phyloP scores from a whole-genome alignment of 2,888 invertebrate genomes.

The Physocephala rufipes region DNA sequence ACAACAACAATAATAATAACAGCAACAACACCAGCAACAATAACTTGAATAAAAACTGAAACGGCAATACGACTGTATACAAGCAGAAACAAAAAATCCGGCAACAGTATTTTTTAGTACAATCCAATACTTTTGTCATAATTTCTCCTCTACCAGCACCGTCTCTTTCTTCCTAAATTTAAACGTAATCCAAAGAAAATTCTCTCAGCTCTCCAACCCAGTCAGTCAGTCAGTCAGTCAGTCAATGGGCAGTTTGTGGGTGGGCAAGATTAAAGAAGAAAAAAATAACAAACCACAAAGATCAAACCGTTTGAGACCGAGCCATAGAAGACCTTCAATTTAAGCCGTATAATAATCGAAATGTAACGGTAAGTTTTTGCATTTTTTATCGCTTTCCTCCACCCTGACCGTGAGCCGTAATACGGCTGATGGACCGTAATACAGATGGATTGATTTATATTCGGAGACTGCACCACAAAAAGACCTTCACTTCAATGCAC shows the following conservation, averaged over 20 bases:
- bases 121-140: too few species aligned
- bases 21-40: not conserved
- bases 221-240: too few species aligned
- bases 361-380: not conserved
- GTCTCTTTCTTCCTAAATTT: not conserved
- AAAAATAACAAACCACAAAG: too few species aligned
- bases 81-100: too few species aligned
- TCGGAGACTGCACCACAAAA: not conserved
- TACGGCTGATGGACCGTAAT: not conserved
- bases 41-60: too few species aligned
- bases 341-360: conserved; percentile 21
- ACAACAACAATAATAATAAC: not conserved
- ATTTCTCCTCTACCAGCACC: not conserved
- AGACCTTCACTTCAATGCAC: not conserved
- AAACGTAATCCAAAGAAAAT: too few species aligned
- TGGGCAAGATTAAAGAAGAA: too few species aligned
- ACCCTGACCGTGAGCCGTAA: not conserved
- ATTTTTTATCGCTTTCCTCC: not conserved
- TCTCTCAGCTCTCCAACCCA: too few species aligned
- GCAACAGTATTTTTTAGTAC: too few species aligned
- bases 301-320: not conserved
- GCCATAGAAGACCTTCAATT: not conserved
- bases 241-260: too few species aligned
- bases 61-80: too few species aligned
- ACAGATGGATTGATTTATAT: not conserved